Conservation (phyloP, 1,140 invertebrate species). For the Leguminivora glycinivorella region DNA sequence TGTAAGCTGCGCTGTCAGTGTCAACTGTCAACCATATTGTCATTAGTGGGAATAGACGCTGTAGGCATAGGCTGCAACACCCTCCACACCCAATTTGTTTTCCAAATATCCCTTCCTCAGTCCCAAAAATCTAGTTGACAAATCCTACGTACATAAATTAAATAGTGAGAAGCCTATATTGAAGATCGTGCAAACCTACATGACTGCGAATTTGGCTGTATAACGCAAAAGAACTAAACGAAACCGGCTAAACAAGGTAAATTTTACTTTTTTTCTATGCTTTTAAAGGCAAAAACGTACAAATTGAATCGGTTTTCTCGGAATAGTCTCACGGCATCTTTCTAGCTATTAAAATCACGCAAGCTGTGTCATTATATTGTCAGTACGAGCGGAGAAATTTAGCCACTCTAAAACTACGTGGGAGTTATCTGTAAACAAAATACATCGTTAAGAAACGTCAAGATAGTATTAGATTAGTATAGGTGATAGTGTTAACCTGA, state of each 20-base stretch:
- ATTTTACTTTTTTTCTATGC: constrained; percentile 12
- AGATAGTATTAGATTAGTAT: constrained; percentile 25
- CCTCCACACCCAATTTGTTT: constrained; percentile 25
- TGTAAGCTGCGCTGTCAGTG: not conserved
- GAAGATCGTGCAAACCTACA: not conserved
- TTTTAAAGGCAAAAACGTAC: constrained; percentile 16
- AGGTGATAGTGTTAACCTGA: not conserved
- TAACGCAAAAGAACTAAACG: not conserved
- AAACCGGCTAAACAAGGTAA: constrained; percentile 19
- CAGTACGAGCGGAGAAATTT: constrained; percentile 1
- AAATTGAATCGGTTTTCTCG: constrained; percentile 12
- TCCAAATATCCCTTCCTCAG: constrained; percentile 22
- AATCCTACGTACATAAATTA: not conserved
- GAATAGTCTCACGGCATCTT: constrained; percentile 16
- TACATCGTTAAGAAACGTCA: constrained; percentile 6
- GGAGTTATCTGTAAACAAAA: constrained; percentile 22
- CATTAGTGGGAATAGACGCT: constrained; percentile 9
- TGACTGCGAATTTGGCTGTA: not conserved
- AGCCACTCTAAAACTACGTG: constrained; percentile 15
- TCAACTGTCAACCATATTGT: constrained; percentile 9
- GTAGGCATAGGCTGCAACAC: not conserved
- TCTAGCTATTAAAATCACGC: constrained; percentile 6
- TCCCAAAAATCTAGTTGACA: not conserved
- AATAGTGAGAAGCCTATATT: not conserved
- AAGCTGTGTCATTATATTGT: not conserved